Percentiles rank a stretch among this genome's conserved stretches.
These are phyloP conservation scores for Drosophila infuscata DNA, from an alignment of 2,888 invertebrate genomes.

Conservation along the genomic window DNA sequence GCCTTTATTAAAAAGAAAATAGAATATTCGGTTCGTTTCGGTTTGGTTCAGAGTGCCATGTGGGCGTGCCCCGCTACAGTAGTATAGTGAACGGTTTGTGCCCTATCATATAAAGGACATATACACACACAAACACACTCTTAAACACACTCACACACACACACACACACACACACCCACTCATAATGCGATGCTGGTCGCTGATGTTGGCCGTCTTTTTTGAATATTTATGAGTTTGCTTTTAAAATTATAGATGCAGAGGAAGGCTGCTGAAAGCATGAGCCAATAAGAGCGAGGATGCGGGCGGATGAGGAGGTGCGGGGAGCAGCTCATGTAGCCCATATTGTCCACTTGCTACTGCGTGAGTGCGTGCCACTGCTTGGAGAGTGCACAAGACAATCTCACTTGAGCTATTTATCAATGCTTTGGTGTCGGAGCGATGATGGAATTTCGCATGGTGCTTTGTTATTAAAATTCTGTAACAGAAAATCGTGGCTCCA, in stretches of 20 bases:
- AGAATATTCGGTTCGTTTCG: conserved; percentile 64
- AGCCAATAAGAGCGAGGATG: conserved; percentile 18
- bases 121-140: conserved; percentile 31
- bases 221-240: conserved; percentile 81
- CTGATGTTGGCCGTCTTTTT: conserved; percentile 72
- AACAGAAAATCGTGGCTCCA: conserved; percentile 23
- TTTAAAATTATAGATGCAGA: conserved; percentile 80
- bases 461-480: conserved; percentile 54
- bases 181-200: conserved; percentile 71
- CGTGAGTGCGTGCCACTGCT: conserved; percentile 47
- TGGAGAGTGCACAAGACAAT: conserved; percentile 53
- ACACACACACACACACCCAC: conserved; percentile 23
- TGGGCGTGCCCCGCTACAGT: conserved; percentile 45
- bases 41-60: conserved; percentile 50
- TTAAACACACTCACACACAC: conserved; percentile 38
- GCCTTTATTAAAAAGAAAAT: conserved; percentile 78
- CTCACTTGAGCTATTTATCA: conserved; percentile 75
- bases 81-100: conserved; percentile 46
- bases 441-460: conserved; percentile 57
- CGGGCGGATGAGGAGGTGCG: neutral
- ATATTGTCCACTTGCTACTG: conserved; percentile 59
- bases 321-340: conserved; percentile 11
- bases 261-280: conserved; percentile 50
- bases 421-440: conserved; percentile 41
- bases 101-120: conserved; percentile 65